These are phyloP conservation scores for Glaucopsyche alexis DNA, from an alignment of 2,888 invertebrate species.

Conservation along the genomic window DNA sequence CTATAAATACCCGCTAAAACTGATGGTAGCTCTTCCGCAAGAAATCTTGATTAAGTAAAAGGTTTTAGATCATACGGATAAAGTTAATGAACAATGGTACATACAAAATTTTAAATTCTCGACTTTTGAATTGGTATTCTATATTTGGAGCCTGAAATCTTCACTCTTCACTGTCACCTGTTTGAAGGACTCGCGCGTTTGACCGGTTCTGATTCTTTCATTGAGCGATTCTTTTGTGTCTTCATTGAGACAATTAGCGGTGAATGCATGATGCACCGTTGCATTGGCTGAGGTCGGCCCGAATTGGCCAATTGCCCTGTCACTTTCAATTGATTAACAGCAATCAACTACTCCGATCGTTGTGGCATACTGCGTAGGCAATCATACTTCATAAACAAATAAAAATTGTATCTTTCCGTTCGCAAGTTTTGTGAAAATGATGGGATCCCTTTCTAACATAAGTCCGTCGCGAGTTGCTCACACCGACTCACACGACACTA, in stretches of 20 bases:
- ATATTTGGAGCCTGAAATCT: too few species aligned
- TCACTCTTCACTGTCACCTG: too few species aligned
- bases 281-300: conserved; percentile 44
- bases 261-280: conserved; percentile 27
- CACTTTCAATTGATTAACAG: conserved; percentile 57
- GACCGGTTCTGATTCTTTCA: neutral
- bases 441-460: neutral
- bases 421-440: neutral
- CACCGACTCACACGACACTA: too few species aligned
- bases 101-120: too few species aligned
- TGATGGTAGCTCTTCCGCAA: too few species aligned
- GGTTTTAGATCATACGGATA: too few species aligned
- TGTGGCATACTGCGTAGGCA: neutral
- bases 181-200: neutral
- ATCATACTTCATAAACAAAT: neutral
- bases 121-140: too few species aligned
- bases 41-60: too few species aligned
- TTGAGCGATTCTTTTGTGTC: conserved; percentile 19
- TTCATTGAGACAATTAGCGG: conserved; percentile 20
- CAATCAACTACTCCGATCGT: conserved; percentile 37
- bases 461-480: too few species aligned
- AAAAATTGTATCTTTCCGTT: neutral
- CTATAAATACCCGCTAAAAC: too few species aligned
- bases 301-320: conserved; percentile 63
- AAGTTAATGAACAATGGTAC: too few species aligned